Conservation (phyloP, 1,140 invertebrate genomes). For the Aphelenchoides besseyi region DNA sequence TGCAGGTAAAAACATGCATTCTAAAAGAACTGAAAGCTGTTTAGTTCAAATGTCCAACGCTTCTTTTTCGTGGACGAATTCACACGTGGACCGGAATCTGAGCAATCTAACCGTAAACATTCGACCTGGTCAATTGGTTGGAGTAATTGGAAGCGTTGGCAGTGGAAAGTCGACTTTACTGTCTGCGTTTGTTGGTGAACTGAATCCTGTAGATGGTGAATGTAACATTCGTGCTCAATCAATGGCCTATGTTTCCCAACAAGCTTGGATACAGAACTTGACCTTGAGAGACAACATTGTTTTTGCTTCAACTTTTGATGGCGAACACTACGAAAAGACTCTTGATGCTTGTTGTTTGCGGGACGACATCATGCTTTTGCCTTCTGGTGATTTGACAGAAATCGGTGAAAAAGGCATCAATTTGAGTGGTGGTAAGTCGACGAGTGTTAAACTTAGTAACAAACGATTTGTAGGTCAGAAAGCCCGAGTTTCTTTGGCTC, state of each 20-base stretch:
- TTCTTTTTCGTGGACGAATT: background rate
- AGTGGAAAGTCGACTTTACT: constrained; percentile 30
- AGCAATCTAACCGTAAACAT: background rate
- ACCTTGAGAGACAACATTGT: constrained; percentile 19
- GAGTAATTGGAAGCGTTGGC: constrained; percentile 27
- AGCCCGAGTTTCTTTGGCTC: constrained; percentile 23
- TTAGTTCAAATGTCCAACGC: constrained; percentile 27
- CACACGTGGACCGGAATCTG: background rate
- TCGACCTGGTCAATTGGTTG: constrained; percentile 24
- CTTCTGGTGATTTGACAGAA: constrained; percentile 63
- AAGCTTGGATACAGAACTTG: constrained; percentile 29
- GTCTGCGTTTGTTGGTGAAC: constrained; percentile 24
- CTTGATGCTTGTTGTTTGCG: constrained; percentile 12
- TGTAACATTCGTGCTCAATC: background rate
- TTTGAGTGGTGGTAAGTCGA: constrained; percentile 49
- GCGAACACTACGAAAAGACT: background rate
- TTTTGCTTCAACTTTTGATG: background rate
- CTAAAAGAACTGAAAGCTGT: background rate
- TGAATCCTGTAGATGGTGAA: background rate
- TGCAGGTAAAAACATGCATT: background rate
- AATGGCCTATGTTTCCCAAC: constrained; percentile 21
- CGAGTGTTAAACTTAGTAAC: no score
- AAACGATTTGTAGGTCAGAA: constrained; percentile 29
- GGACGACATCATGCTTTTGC: constrained; percentile 35
- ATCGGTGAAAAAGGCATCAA: constrained; percentile 63